Evolutionary conservation across 2,797 vertebrate genomes (phyloP).

Genomic region (Taenioides sp.): DNA sequence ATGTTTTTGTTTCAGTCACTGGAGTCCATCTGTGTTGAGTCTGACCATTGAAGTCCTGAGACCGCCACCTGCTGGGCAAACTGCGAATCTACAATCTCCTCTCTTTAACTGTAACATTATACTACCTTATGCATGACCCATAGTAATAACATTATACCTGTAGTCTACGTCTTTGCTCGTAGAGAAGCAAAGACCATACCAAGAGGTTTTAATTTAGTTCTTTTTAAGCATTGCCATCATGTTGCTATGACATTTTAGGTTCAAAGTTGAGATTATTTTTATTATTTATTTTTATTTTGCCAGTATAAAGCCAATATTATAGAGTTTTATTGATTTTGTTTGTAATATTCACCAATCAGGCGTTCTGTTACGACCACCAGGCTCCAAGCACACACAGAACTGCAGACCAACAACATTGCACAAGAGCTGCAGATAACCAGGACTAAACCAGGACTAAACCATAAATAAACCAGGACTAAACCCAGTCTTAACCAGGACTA

Average conservation of each 20-base stretch:
- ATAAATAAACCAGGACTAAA: neutral
- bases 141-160: conserved; percentile 10
- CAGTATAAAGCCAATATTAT: neutral
- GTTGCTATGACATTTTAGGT: neutral
- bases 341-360: neutral
- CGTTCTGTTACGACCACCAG: neutral
- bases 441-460: neutral
- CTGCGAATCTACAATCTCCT: conserved; percentile 67
- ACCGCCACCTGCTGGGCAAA: conserved; percentile 33
- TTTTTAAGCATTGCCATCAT: neutral
- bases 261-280: neutral
- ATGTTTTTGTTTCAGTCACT: conserved; percentile 29
- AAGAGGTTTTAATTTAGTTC: neutral
- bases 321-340: neutral
- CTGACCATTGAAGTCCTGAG: conserved; percentile 19
- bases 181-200: neutral
- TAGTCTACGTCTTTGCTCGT: neutral
- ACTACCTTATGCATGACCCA: conserved; percentile 28
- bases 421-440: neutral
- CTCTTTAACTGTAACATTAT: neutral
- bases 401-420: no score
- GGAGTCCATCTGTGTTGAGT: conserved; percentile 8
- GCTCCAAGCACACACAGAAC: neutral
- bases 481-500: no score
- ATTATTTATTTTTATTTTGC: neutral